Evolutionary conservation across 2,888 invertebrate genomes (phyloP).

Genomic region (Hydropsyche betteni): DNA sequence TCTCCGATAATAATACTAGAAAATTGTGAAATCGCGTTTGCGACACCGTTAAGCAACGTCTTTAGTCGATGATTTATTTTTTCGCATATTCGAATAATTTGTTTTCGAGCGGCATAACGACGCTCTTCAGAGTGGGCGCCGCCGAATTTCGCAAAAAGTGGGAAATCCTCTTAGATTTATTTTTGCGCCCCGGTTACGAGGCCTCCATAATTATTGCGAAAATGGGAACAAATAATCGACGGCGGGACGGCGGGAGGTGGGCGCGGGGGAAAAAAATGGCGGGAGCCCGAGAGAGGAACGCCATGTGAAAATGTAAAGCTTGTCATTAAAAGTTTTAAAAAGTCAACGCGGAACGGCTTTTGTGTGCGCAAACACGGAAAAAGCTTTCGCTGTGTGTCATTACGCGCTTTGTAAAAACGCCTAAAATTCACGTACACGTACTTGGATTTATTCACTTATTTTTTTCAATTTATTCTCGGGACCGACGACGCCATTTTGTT

Average conservation of each 20-base stretch:
- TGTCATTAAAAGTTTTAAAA: slow-evolving; percentile 52
- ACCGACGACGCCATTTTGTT: too few relatives aligned
- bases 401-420: slow-evolving; percentile 41
- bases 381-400: slow-evolving; percentile 41
- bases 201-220: slow-evolving; percentile 48
- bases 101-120: neutral
- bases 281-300: neutral
- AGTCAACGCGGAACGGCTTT: slow-evolving; percentile 48
- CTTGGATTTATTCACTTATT: too few relatives aligned
- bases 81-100: neutral
- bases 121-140: slow-evolving; percentile 21
- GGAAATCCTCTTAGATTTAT: slow-evolving; percentile 50
- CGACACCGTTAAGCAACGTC: neutral
- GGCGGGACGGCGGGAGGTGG: neutral
- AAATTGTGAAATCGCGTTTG: too few relatives aligned
- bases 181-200: slow-evolving; percentile 41
- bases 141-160: slow-evolving; percentile 37
- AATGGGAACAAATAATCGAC: slow-evolving; percentile 48
- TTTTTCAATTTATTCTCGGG: too few relatives aligned
- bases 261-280: neutral
- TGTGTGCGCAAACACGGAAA: slow-evolving; percentile 46
- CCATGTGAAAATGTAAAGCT: slow-evolving; percentile 51
- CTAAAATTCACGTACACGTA: slow-evolving; percentile 2
- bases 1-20: too few relatives aligned
- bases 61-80: neutral